Base-by-base conservation (phyloP, 2,888 invertebrate genomes). In the Carterocephalus palaemon region DNA sequence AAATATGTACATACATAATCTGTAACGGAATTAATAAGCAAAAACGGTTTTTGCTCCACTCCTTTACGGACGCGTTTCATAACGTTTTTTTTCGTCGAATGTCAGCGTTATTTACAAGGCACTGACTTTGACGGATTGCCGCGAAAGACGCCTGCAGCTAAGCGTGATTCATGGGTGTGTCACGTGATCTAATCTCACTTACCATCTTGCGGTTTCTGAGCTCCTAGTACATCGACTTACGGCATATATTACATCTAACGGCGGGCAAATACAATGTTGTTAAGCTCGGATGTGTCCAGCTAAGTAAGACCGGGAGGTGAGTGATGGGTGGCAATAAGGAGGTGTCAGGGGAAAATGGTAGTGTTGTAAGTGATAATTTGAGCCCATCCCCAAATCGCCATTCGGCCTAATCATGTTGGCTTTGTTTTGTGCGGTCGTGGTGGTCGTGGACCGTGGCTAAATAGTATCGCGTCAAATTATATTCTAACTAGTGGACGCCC, bases 111-210 rank as follows among this genome's bases (percentile, higher is more conserved):
- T 55, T 59, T 52, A 60, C 59, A 57, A 59, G 54, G 59, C 59
- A 43, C 46, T 48, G 60, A 62, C 59, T 62, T 62, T 72, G 70
- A 72, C 68, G 58, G 65, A 70, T 70, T 63, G 58, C 59, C 57
- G 54, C 55, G 53, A 59, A 40, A 33, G 51, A 54, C 50, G 60
- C 64, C 64, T 53, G 51, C 41, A 59, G 63, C 63, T 50, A 60
- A 58, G 61, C 57, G 54, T 57, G 55, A 59, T 46, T 56, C 54
- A 54, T 48, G 37, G 46, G 47, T 48, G 43, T 47, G 41, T 51
- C 52, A 53, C 43, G 49, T 49, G 54, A 45, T 43, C 40, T 47
- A 45, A 47, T 47, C 29, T 9, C 2, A 6, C 12, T 22, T 17
- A 38, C 7, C n/a, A n/a, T 26, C 31, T 13, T 26, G 10, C 29